These are phyloP conservation scores for Carollia perspicillata DNA, from an alignment of 2,113 vertebrate genomes.

Conservation along the genomic window DNA sequence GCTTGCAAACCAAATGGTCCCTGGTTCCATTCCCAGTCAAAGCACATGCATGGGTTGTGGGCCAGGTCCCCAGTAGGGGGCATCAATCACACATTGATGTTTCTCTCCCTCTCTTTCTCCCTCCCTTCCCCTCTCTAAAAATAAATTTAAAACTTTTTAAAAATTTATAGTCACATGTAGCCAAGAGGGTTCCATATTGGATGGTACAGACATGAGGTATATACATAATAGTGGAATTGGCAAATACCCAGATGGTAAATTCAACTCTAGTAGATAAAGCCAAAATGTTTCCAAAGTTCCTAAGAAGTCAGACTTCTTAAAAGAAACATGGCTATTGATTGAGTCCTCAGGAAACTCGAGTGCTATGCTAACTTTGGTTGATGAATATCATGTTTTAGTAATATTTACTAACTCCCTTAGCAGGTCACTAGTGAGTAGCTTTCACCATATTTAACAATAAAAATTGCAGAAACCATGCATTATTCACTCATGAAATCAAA, in stretches of 20 bases:
- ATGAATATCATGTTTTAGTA: neutral
- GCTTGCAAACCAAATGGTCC: no score
- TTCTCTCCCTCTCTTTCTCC: no score
- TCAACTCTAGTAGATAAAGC: neutral
- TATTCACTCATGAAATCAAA: neutral
- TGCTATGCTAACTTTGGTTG: neutral
- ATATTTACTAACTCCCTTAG: neutral
- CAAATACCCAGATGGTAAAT: neutral
- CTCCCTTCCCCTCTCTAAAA: no score
- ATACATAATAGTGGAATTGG: neutral
- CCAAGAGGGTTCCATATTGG: neutral
- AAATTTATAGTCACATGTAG: neutral
- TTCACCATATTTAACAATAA: neutral
- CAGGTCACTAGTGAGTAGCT: neutral
- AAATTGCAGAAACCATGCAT: neutral
- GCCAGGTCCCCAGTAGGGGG: no score
- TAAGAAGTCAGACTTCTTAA: no score
- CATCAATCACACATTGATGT: no score
- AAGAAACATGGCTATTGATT: no score
- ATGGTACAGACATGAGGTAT: neutral
- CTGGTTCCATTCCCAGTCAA: no score
- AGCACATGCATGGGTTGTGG: no score
- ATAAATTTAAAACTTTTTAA: no score
- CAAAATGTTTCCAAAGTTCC: neutral
- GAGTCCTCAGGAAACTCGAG: neutral